Base-by-base conservation (phyloP, 2,113 vertebrate genomes). In the Colius striatus region DNA sequence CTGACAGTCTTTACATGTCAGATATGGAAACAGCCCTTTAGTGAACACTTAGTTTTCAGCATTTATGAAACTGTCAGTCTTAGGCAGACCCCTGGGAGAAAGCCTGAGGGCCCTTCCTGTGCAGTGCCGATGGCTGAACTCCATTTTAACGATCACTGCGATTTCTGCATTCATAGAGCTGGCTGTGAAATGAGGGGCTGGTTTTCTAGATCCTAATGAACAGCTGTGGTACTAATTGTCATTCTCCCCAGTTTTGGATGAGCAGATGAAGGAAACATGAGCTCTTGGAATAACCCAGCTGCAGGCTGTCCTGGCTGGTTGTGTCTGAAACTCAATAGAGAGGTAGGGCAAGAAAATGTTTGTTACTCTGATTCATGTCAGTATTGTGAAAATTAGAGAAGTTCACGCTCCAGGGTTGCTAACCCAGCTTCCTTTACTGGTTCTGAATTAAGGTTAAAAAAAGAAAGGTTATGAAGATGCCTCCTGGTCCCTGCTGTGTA, bases 401-500 rank as follows among this genome's bases (percentile, higher is more conserved):
- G 50, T 48, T 88, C 0, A 0, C 60, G 2, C 84, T 63, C 75
- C 17, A 4, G 89, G 92, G 77, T 61, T 82, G 57, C 77, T 84
- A 84, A 71, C 67, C 67, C 89, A 88, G 78, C 71, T 92, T 79
- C 60, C 88, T n/a, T 66, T 73, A 25, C 47, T 27, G 36, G 26
- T 51, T 91, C 20, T 48, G 74, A 91, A 87, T 62, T 89, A 81
- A 73, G 0, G 0, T 43, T 72, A 50, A 62, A n/a, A 84, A 85
- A 78, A 73, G 51, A 84, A 91, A 89, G 57, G 45, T 79, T 83
- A 53, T 73, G 55, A 86, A 94, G 79, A 11, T 78, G 30, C 11
- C 43, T 94, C 47, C 72, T 60, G 60, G 50, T 84, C 55, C 94
- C 94, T 66, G 72, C 86, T 89, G 94, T 71, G 94, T 90, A 84